Conservation (phyloP, 1,140 invertebrate species). For the Subanguina moxae region DNA sequence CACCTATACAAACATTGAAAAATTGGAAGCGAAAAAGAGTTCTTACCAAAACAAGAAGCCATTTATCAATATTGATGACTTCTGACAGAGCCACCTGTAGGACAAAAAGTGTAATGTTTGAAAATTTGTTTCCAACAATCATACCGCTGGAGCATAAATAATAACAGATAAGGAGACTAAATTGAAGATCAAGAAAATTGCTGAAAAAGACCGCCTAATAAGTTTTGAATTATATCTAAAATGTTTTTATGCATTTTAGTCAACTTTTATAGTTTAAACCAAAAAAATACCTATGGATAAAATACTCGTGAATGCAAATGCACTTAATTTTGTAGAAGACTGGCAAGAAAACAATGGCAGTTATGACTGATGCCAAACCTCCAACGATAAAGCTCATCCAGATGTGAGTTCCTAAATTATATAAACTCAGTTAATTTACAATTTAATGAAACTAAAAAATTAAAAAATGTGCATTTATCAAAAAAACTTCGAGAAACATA, state of each 20-base stretch:
- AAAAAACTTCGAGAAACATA: conserved; percentile 20
- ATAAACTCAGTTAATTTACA: too few relatives aligned
- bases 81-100: conserved; percentile 12
- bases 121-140: neutral
- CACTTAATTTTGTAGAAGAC: conserved; percentile 43
- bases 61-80: conserved; percentile 23
- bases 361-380: conserved; percentile 35
- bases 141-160: conserved; percentile 31
- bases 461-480: neutral
- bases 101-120: neutral
- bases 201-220: conserved; percentile 33
- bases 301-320: conserved; percentile 47
- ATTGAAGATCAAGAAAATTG: conserved; percentile 38
- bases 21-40: neutral
- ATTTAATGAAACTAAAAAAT: neutral
- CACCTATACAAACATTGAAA: conserved; percentile 9
- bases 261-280: too few relatives aligned
- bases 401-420: conserved; percentile 32
- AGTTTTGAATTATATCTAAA: conserved; percentile 44
- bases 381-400: conserved; percentile 43
- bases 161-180: conserved; percentile 43
- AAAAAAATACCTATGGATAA: conserved; percentile 35
- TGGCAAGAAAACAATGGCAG: conserved; percentile 41
- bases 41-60: conserved; percentile 17
- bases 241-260: neutral